Percentiles rank a stretch among this genome's conserved stretches.
phyloP scores from a whole-genome alignment of 2,797 vertebrate genomes.

The Selene dorsalis region DNA sequence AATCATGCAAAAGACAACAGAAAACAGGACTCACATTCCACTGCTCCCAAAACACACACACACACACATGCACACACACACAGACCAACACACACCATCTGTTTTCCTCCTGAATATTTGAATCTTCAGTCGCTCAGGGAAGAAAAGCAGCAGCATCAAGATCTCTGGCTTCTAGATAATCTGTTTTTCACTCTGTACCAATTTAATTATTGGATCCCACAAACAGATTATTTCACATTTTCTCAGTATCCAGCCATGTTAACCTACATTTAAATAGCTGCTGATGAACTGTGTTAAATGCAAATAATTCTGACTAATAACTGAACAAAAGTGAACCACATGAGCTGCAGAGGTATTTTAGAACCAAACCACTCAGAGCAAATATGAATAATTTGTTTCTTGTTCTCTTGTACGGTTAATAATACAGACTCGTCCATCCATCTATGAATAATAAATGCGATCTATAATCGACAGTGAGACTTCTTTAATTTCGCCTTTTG shows the following conservation, averaged over 20 bases:
- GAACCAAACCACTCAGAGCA: not conserved
- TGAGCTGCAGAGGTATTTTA: not conserved
- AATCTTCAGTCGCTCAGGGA: not conserved
- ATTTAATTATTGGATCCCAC: not conserved
- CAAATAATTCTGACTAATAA: not conserved
- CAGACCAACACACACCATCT: not conserved
- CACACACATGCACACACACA: not conserved
- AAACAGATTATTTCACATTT: not conserved
- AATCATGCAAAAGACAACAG: not conserved
- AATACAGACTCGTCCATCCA: not conserved
- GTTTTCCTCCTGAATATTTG: slow-evolving; percentile 1
- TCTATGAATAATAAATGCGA: not conserved
- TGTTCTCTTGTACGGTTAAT: not conserved
- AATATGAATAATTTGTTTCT: not conserved
- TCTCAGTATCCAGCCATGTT: not conserved
- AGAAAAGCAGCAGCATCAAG: not conserved
- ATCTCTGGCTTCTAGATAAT: not conserved
- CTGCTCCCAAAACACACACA: not conserved
- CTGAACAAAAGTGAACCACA: not conserved
- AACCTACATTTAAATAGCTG: not conserved
- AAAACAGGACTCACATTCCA: not conserved
- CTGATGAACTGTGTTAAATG: not conserved
- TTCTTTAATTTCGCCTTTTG: not conserved
- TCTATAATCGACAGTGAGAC: not conserved
- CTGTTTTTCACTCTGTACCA: not conserved